Evolutionary conservation across 2,888 invertebrate species (phyloP).

Genomic region (Steinernema hermaphroditum): DNA sequence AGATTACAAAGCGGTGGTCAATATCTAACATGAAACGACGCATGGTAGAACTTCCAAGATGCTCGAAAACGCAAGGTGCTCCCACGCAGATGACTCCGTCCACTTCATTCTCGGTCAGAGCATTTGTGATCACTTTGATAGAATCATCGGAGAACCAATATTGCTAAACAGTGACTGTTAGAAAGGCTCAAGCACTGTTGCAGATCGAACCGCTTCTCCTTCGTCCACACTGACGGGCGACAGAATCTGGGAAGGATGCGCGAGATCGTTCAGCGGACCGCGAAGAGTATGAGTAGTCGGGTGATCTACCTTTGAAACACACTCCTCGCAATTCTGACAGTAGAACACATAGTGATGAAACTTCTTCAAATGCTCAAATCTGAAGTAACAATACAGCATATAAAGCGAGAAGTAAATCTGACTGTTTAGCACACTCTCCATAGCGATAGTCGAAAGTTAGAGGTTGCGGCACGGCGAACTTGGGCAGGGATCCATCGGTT

Average conservation of each 20-base stretch:
- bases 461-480: neutral
- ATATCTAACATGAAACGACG: constrained; percentile 55
- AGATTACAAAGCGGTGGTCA: constrained; percentile 56
- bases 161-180: constrained; percentile 50
- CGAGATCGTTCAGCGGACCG: constrained; percentile 34
- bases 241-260: constrained; percentile 46
- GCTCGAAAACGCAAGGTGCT: constrained; percentile 48
- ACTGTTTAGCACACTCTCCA: neutral
- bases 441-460: constrained; percentile 28
- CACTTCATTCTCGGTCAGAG: constrained; percentile 42
- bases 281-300: neutral
- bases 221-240: constrained; percentile 48
- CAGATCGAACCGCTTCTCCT: constrained; percentile 57
- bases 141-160: constrained; percentile 60
- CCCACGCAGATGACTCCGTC: constrained; percentile 61
- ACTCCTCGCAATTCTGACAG: constrained; percentile 30
- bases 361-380: constrained; percentile 20
- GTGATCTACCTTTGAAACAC: neutral
- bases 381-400: neutral
- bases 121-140: constrained; percentile 44
- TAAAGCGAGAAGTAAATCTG: too few species aligned
- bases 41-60: neutral
- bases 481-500: neutral
- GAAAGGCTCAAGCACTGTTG: too few species aligned
- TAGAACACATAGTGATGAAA: neutral